Conservation (phyloP, 2,888 invertebrate species). For the Rhamphomyia laevipes region DNA sequence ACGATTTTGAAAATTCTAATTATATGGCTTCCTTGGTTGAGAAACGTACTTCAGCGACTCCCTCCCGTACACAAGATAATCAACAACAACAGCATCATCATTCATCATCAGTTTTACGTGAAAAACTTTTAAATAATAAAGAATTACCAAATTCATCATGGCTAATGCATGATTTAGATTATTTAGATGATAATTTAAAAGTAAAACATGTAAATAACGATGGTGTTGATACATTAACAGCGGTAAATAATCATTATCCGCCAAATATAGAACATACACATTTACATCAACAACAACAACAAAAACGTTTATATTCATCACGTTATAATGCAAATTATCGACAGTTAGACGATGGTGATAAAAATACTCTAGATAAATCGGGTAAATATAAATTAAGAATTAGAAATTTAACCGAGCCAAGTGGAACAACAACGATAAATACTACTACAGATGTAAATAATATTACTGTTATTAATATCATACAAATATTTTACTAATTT, state of each 20-base stretch:
- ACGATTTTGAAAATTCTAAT: too few species aligned
- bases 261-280: neutral
- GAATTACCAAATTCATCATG: too few species aligned
- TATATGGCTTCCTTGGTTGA: too few species aligned
- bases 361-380: too few species aligned
- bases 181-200: neutral
- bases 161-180: neutral
- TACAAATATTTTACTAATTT: too few species aligned
- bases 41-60: too few species aligned
- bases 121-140: neutral
- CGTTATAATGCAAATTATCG: too few species aligned
- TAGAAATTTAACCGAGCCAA: neutral
- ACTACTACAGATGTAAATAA: neutral
- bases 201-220: neutral
- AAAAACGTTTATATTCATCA: neutral
- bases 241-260: neutral
- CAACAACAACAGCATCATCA: too few species aligned
- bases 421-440: neutral
- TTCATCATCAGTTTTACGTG: constrained; percentile 1
- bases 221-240: neutral
- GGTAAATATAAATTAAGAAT: too few species aligned
- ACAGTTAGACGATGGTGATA: too few species aligned
- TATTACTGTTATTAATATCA: too few species aligned
- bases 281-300: neutral
- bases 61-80: neutral